Evolutionary conservation across 2,797 vertebrate species (phyloP).

Genomic region (Leontopithecus rosalia): DNA sequence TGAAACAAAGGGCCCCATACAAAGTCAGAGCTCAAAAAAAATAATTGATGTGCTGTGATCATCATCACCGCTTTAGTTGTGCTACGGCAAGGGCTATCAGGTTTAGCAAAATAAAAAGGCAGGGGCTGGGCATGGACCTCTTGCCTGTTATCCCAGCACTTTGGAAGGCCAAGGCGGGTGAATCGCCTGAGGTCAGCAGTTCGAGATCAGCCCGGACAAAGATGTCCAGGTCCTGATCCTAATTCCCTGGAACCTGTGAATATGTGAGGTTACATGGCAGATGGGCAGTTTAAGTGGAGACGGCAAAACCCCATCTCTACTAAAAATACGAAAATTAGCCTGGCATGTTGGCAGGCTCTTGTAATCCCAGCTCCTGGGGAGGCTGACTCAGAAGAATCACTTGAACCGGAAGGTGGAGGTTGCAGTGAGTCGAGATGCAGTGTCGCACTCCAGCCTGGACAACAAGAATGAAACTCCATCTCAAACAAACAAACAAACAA

Average conservation of each 20-base stretch:
- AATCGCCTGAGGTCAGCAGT: not conserved
- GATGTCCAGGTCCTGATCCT: not conserved
- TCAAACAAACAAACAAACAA: not conserved
- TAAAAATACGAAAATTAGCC: not conserved
- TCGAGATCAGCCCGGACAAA: not conserved
- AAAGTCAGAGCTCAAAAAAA: not conserved
- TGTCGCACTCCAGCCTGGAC: not conserved
- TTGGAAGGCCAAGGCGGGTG: not conserved
- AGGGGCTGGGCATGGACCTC: not conserved
- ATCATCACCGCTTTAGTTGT: not conserved
- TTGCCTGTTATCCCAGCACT: not conserved
- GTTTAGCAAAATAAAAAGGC: not conserved
- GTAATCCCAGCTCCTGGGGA: not conserved
- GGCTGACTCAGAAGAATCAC: not conserved
- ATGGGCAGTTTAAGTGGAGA: not conserved
- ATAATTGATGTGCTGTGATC: not conserved
- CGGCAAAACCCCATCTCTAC: not conserved
- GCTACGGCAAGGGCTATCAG: no score
- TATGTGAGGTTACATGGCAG: no score
- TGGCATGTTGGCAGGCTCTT: not conserved
- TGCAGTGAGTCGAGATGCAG: not conserved
- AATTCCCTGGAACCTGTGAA: not conserved
- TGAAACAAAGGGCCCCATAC: rapidly evolving
- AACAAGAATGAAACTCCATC: not conserved
- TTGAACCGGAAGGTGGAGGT: not conserved